Conservation (phyloP, 2,888 invertebrate species). For the Melanotus villosus region DNA sequence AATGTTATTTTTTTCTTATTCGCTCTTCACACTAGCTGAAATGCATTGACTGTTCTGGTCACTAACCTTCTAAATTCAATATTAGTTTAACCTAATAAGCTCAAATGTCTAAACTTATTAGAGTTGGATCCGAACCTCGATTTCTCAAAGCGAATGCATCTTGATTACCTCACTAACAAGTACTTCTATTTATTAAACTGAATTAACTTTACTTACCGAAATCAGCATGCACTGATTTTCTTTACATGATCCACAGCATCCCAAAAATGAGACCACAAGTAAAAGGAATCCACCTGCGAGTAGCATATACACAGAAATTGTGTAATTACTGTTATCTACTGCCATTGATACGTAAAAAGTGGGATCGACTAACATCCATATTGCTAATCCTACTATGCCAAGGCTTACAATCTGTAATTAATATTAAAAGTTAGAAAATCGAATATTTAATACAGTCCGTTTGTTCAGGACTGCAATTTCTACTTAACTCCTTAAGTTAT, state of each 20-base stretch:
- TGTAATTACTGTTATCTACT: conserved; percentile 75
- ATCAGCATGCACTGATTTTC: conserved; percentile 85
- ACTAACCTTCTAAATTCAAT: too few relatives aligned
- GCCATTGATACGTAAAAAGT: conserved; percentile 80
- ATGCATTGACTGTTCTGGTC: too few relatives aligned
- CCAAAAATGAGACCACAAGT: conserved; percentile 83
- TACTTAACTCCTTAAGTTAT: too few relatives aligned
- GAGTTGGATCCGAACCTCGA: too few relatives aligned
- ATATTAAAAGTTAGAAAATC: neutral
- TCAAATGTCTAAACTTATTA: too few relatives aligned
- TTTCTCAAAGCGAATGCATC: too few relatives aligned
- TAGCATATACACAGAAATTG: conserved; percentile 81
- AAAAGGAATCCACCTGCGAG: conserved; percentile 81
- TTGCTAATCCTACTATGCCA: conserved; percentile 77
- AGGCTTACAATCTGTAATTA: conserved; percentile 77
- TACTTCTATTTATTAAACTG: too few relatives aligned
- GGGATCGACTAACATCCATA: conserved; percentile 86
- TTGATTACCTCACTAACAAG: too few relatives aligned
- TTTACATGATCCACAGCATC: conserved; percentile 86
- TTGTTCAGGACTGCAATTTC: too few relatives aligned
- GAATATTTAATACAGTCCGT: too few relatives aligned
- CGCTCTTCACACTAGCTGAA: too few relatives aligned
- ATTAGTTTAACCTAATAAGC: too few relatives aligned
- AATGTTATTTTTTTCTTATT: neutral
- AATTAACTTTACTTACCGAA: conserved; percentile 71